Evolutionary conservation across 2,797 vertebrate genomes (phyloP).

Genomic region (Notamacropus eugenii): DNA sequence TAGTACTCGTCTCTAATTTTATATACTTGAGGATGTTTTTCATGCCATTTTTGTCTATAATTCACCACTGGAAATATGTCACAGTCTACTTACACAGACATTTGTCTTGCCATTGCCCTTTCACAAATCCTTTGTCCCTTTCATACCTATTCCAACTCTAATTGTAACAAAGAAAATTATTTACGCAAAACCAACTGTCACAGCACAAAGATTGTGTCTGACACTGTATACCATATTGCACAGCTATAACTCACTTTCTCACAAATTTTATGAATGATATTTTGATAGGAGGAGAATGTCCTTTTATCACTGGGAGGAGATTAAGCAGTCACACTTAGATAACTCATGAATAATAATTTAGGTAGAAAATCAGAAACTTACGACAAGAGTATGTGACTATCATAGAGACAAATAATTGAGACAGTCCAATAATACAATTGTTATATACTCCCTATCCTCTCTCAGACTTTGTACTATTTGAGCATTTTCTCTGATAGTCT

Average conservation of each 20-base stretch:
- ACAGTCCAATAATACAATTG: neutral
- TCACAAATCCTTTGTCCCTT: neutral
- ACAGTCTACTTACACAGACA: neutral
- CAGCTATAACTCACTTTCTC: neutral
- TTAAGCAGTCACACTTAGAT: too few species aligned
- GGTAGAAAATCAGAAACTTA: too few species aligned
- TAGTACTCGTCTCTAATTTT: neutral
- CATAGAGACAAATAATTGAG: neutral
- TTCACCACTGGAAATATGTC: neutral
- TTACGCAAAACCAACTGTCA: neutral
- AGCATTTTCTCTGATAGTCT: neutral
- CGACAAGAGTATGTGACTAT: neutral
- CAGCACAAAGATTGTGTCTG: neutral
- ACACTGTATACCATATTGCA: neutral
- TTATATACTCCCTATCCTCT: neutral
- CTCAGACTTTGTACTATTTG: neutral
- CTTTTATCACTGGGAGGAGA: too few species aligned
- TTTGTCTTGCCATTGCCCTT: neutral
- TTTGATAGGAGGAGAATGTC: too few species aligned
- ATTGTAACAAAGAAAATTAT: neutral
- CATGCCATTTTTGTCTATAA: neutral
- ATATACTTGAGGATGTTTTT: neutral
- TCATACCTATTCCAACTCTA: neutral
- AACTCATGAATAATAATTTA: too few species aligned
- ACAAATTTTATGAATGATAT: too few species aligned